Base-by-base conservation (phyloP, 2,113 vertebrate genomes). In the Erinaceus europaeus region DNA sequence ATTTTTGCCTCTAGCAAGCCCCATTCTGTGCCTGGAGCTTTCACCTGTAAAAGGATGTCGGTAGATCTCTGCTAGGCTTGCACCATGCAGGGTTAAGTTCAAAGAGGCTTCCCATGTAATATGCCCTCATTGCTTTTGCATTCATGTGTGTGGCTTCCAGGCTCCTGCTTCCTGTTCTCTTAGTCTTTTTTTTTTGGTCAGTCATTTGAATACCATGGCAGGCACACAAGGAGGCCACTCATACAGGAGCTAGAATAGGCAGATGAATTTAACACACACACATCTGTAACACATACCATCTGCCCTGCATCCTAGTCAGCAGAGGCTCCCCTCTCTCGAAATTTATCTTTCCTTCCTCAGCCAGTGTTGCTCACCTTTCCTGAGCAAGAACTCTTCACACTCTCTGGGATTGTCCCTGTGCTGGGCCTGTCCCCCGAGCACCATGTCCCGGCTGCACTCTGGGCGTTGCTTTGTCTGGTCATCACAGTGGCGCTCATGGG, bases 401-500 rank as follows among this genome's bases (percentile, higher is more conserved):
- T 1, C 42, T 76, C 98, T 98, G 62, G 13, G 72, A 0, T 23
- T 12, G 20, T 1, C 50, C 69, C 44, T 65, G 91, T 98, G 98
- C 14, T 12, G 42, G 0, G 93, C 61, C 89, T 76, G 94, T 53
- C 95, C 91, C 27, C n/a, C 95, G 93, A 97, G 94, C 72, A 48
- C 91, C 78, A 98, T 21, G 2, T 96, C 97, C 84, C 93, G 94
- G 36, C 91, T 65, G 15, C 98, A 98, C 83, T 96, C 94, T 25
- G 23, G 29, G 94, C 98, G 98, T 48, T 9, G 61, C 81, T 97
- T 95, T 0, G 96, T 98, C 53, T 90, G 96, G 91, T 94, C 97
- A 44, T 97, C 96, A 10, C 98, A 98, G 29, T 18, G 38, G 81
- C 83, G 20, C 4, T 68, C 11, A 34, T 99, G 98, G 4, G 94